phyloP scores from a whole-genome alignment of 2,888 invertebrate genomes.

The Eustalomyia histrio region DNA sequence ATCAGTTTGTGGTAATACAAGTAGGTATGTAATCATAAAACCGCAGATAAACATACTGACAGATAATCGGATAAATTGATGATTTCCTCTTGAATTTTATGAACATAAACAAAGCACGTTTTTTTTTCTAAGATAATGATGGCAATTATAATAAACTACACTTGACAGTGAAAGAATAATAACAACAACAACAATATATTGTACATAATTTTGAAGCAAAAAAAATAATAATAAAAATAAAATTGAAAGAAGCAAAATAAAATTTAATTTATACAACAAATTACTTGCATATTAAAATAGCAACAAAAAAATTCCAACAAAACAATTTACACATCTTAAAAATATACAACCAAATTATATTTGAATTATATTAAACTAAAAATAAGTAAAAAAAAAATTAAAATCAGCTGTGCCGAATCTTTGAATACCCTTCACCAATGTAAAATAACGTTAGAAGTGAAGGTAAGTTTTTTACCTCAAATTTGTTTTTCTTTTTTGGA shows the following conservation, averaged over 20 bases:
- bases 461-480: too few relatives aligned
- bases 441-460: too few relatives aligned
- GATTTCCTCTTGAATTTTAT: conserved; percentile 31
- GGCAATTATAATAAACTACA: conserved; percentile 74
- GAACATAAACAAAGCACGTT: neutral
- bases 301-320: neutral
- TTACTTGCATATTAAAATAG: conserved; percentile 34
- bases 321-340: neutral
- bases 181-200: neutral
- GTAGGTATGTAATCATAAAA: neutral
- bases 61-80: conserved; percentile 23
- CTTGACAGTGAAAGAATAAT: conserved; percentile 72
- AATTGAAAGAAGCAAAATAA: conserved; percentile 19
- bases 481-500: too few relatives aligned
- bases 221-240: neutral
- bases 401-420: too few relatives aligned
- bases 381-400: neutral
- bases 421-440: too few relatives aligned
- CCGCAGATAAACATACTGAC: neutral
- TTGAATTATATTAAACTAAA: conserved; percentile 33
- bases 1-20: neutral
- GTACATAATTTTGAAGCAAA: neutral
- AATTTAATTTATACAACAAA: conserved; percentile 24
- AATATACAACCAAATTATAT: conserved; percentile 40
- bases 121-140: conserved; percentile 71